These are phyloP conservation scores for Etia nguti DNA, from an alignment of 2,113 vertebrate genomes.

Conservation along the genomic window DNA sequence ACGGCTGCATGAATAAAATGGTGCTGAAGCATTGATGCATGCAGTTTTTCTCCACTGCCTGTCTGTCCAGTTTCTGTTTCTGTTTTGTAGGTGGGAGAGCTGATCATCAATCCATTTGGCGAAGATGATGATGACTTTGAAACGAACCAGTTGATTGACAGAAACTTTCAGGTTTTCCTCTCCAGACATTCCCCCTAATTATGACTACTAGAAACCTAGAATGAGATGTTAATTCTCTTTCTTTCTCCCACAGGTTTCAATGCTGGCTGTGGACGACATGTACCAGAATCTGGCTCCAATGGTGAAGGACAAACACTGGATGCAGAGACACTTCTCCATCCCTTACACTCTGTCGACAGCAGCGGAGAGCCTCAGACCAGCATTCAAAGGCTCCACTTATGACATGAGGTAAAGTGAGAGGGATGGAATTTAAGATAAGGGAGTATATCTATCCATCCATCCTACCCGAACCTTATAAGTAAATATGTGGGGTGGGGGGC, in stretches of 20 bases:
- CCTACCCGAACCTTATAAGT: rapidly evolving
- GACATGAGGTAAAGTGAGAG: conserved; percentile 71
- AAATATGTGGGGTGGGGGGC: neutral
- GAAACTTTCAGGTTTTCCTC: conserved; percentile 80
- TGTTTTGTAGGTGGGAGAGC: conserved; percentile 79
- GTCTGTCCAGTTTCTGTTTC: neutral
- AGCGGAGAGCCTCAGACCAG: conserved; percentile 67
- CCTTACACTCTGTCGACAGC: conserved; percentile 77
- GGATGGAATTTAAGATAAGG: neutral
- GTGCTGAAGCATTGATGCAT: neutral
- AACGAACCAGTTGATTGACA: conserved; percentile 87
- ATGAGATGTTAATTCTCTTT: neutral
- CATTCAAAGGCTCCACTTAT: conserved; percentile 84
- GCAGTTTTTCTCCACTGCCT: neutral
- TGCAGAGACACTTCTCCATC: conserved; percentile 66
- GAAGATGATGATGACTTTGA: conserved; percentile 91
- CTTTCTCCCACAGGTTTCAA: conserved; percentile 74
- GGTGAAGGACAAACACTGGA: conserved; percentile 82
- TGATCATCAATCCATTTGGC: conserved; percentile 89
- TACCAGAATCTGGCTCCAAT: conserved; percentile 79
- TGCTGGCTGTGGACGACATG: conserved; percentile 87
- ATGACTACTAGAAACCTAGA: neutral
- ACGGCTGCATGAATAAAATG: rapidly evolving
- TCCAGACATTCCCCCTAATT: neutral
- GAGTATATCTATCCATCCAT: neutral